Conservation (phyloP, 2,113 vertebrate genomes). For the Chloroceryle aenea region DNA sequence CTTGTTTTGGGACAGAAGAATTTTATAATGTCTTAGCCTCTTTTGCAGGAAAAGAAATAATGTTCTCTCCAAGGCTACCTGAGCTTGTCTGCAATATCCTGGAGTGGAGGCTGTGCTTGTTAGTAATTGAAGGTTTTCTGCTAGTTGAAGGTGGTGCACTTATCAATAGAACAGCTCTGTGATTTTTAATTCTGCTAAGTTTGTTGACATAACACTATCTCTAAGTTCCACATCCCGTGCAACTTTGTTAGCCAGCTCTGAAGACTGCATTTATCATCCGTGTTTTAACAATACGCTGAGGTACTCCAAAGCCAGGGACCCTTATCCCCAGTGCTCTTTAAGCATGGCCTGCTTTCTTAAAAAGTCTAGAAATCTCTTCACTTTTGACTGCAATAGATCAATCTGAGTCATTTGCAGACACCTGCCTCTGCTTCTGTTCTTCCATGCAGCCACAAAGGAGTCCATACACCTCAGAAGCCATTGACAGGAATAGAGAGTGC, state of each 20-base stretch:
- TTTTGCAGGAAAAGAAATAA: background rate
- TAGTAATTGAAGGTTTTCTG: background rate
- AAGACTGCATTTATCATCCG: background rate
- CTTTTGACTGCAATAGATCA: background rate
- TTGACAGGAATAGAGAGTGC: background rate
- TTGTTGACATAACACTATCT: background rate
- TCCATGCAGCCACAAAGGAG: background rate
- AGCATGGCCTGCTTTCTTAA: background rate
- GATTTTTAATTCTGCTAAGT: background rate
- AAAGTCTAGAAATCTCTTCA: background rate
- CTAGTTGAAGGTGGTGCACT: background rate
- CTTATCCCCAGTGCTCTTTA: background rate
- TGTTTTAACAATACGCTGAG: accelerated
- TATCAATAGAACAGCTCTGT: background rate
- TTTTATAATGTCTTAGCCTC: background rate
- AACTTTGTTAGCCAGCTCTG: background rate
- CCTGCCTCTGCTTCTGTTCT: background rate
- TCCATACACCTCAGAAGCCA: background rate
- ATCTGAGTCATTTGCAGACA: background rate
- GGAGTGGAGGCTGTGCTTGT: background rate
- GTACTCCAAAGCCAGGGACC: background rate
- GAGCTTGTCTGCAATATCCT: background rate
- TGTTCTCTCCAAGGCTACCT: background rate
- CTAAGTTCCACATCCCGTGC: background rate
- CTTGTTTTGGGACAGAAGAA: background rate